Evolutionary conservation across 2,113 vertebrate species (phyloP), one percentile per base, ranked within the genome.

Genomic region (Sinocyclocheilus anophthalmus): DNA sequence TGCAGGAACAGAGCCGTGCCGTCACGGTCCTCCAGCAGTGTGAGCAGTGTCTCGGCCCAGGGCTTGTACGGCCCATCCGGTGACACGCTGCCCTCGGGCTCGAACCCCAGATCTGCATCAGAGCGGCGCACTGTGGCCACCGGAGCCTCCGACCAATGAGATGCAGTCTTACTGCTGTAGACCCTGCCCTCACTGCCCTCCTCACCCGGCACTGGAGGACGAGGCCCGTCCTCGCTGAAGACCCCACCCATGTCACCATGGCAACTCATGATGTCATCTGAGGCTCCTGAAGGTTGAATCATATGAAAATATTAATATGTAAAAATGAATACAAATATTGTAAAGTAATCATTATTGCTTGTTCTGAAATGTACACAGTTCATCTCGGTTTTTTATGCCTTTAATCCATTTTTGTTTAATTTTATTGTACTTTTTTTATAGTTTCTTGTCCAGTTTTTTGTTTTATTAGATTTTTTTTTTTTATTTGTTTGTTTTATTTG

Each of bases 141-240:
- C 4, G 95, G 94, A 0, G 92, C 93, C 93, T 97, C 96, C 6
- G 92, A 94, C 83, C 96, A 96, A 1, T 61, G 20, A 80, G 55
- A 90, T 65, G 55, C 94, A 93, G 0, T 94, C 95, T 4, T 93
- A 93, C 94, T 97, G 91, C 91, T 91, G 90, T 76, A 70, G 91
- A 90, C 72, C 92, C 90, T 42, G 5, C 24, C 14, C 13, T 69
- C 93, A 16, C 96, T 94, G 20, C 97, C 97, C 92, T 99, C 98
- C 94, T 99, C 97, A 8, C 98, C 98, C 70, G 97, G 98, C 89
- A 99, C 98, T 0, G 98, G 97, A 84, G 98, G 98, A 73, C 98
- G 95, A 0, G 97, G 98, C 48, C 97, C 97, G 9, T 59, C 57
- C 57, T 59, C 57, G 2, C 57, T 59, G 20, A 59, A 59, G 57